Evolutionary conservation across 2,113 vertebrate species (phyloP).

Genomic region (Heloderma charlesbogerti): DNA sequence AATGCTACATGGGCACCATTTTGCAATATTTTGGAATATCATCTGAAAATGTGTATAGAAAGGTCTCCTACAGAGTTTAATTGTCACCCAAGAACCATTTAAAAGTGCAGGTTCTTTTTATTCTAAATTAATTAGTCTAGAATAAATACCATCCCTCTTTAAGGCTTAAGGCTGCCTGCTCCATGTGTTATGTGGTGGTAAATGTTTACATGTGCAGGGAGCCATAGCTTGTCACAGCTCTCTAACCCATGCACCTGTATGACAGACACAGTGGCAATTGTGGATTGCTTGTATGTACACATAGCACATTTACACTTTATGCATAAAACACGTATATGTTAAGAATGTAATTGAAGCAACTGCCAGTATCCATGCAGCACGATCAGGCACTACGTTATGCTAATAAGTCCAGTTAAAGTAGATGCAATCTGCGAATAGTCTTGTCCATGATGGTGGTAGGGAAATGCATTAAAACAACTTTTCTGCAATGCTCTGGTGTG

Average conservation of each 20-base stretch:
- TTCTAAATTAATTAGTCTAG: not conserved
- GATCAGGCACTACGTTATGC: not conserved
- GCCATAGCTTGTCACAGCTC: not conserved
- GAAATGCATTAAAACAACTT: slow-evolving; percentile 15
- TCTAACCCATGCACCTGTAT: not conserved
- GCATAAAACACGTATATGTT: not conserved
- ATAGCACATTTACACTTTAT: not conserved
- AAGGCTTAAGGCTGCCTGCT: not conserved
- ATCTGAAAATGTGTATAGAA: not conserved
- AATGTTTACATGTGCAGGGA: not conserved
- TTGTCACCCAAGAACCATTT: not conserved
- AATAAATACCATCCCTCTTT: not conserved
- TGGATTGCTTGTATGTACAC: not conserved
- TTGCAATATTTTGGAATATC: not conserved
- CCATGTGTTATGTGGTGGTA: not conserved
- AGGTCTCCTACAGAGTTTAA: not conserved
- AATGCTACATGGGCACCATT: not conserved
- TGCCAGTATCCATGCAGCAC: not conserved
- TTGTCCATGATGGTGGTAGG: slow-evolving; percentile 2
- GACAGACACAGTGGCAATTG: not conserved
- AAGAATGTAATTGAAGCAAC: not conserved
- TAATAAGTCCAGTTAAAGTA: slow-evolving; percentile 19
- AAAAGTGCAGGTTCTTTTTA: not conserved
- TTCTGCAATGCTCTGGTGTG: not conserved
- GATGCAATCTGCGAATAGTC: not conserved